phyloP scores from a whole-genome alignment of 2,113 vertebrate species.

The Otolemur garnettii region DNA sequence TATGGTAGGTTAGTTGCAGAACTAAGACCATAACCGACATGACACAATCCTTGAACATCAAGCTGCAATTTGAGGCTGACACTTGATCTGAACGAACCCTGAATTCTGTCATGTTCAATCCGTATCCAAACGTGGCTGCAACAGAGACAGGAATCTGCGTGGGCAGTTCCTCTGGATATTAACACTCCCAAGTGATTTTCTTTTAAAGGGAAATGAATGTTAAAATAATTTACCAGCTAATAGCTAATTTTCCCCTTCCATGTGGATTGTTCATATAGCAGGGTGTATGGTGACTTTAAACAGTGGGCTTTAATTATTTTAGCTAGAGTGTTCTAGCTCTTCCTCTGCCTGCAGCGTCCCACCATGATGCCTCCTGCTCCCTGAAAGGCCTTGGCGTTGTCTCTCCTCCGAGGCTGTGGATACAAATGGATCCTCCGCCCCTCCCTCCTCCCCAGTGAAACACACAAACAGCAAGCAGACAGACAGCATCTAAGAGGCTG shows the following conservation, averaged over 20 bases:
- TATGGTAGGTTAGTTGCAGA: background rate
- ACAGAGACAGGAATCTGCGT: background rate
- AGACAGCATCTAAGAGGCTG: constrained; percentile 60
- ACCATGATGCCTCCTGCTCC: background rate
- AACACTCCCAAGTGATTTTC: background rate
- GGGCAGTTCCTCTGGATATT: background rate
- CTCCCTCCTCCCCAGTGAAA: background rate
- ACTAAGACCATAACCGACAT: background rate
- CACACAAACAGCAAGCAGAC: constrained; percentile 57
- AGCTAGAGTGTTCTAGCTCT: background rate
- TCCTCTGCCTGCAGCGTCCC: background rate
- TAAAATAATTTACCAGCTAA: background rate
- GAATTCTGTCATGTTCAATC: background rate
- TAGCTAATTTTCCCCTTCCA: background rate
- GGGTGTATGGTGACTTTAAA: background rate
- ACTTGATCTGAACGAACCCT: background rate
- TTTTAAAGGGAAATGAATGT: background rate
- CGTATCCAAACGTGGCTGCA: background rate
- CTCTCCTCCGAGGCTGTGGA: background rate
- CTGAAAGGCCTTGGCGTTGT: background rate
- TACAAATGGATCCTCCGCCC: background rate
- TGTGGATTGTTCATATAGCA: background rate
- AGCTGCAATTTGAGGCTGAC: background rate
- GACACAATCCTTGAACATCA: background rate
- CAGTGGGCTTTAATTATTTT: background rate